Conservation (phyloP, 2,113 vertebrate genomes). For the Diadophis punctatus region DNA sequence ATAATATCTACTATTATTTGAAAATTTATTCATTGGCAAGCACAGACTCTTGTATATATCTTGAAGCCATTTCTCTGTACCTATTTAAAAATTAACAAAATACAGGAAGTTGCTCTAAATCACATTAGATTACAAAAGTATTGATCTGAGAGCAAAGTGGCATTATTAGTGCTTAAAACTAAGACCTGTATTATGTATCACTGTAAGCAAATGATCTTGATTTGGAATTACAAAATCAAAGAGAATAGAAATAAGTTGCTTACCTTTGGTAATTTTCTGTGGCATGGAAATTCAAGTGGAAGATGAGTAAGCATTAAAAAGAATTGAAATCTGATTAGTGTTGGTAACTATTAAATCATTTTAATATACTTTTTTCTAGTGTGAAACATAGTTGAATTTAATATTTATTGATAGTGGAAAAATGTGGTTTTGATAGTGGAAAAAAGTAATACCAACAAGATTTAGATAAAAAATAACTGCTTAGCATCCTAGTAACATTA, state of each 20-base stretch:
- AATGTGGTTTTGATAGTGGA: neutral
- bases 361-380: neutral
- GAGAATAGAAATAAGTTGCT: conserved; percentile 21
- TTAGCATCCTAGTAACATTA: neutral
- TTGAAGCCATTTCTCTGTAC: neutral
- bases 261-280: conserved; percentile 76
- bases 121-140: neutral
- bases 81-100: neutral
- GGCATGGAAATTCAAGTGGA: conserved; percentile 38
- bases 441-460: neutral
- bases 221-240: neutral
- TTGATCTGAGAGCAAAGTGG: neutral
- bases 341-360: conserved; percentile 11
- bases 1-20: neutral
- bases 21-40: neutral
- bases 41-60: neutral
- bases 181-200: neutral
- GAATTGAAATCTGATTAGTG: conserved; percentile 50
- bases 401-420: neutral
- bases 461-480: neutral
- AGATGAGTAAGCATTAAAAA: conserved; percentile 50
- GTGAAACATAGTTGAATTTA: neutral
- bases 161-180: neutral
- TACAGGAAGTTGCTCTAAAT: neutral
- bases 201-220: neutral